These are phyloP conservation scores for Cenopis cana DNA, from an alignment of 2,888 invertebrate genomes.

Conservation along the genomic window DNA sequence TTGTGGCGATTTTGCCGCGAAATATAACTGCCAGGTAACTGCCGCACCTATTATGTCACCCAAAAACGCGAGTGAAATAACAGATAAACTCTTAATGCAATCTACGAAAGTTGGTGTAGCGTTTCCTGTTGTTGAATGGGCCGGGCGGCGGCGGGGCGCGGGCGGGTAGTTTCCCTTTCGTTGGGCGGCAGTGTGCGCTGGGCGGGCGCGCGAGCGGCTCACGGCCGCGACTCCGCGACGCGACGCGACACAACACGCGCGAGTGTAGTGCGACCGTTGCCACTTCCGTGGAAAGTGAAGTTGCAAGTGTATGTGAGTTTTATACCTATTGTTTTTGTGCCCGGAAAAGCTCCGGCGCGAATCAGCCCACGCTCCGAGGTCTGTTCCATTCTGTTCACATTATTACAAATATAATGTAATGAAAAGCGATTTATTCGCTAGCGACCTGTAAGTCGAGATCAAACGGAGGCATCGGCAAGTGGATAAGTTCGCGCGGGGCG, in stretches of 20 bases:
- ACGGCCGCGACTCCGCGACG: background rate
- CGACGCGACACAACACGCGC: background rate
- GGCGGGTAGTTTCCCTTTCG: slow-evolving; percentile 79
- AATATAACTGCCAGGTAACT: background rate
- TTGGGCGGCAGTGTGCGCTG: slow-evolving; percentile 65
- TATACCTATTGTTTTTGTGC: slow-evolving; percentile 7
- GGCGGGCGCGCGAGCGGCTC: slow-evolving; percentile 59
- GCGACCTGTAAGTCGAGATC: slow-evolving; percentile 2
- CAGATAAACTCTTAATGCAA: slow-evolving; percentile 15
- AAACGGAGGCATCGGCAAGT: slow-evolving; percentile 4
- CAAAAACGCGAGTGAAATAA: background rate
- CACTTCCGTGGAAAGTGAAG: background rate
- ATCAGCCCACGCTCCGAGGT: slow-evolving; percentile 37
- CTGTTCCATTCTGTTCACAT: background rate
- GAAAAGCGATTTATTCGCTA: background rate
- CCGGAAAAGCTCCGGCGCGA: slow-evolving; percentile 11
- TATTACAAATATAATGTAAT: background rate
- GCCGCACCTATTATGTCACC: background rate
- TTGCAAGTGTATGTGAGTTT: slow-evolving; percentile 8
- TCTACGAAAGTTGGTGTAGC: slow-evolving; percentile 11
- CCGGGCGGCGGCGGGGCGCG: slow-evolving; percentile 9
- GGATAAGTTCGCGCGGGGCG: slow-evolving; percentile 45
- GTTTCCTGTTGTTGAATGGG: slow-evolving; percentile 28
- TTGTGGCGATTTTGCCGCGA: background rate
- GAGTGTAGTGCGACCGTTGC: slow-evolving; percentile 33